Evolutionary conservation across 2,888 invertebrate species (phyloP).

Genomic region (Eulithis prunata): DNA sequence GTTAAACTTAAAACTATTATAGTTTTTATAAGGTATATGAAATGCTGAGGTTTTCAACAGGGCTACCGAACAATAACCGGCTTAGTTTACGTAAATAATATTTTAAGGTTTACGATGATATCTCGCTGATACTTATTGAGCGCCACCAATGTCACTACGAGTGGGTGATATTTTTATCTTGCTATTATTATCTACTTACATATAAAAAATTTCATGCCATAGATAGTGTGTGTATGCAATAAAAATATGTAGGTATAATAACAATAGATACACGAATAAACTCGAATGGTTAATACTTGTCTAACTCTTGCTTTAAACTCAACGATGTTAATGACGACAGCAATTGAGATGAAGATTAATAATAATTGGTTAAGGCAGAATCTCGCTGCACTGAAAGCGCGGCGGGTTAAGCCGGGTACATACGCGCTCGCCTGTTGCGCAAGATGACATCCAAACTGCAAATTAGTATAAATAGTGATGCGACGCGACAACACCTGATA

Average conservation of each 20-base stretch:
- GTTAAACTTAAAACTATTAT: no score
- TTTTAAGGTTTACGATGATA: no score
- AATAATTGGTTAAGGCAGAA: constrained; percentile 50
- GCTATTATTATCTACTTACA: no score
- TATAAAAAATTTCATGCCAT: no score
- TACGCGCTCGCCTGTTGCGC: constrained; percentile 79
- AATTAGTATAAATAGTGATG: constrained; percentile 78
- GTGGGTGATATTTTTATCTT: no score
- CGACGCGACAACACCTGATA: constrained; percentile 23
- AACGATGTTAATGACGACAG: constrained; percentile 29
- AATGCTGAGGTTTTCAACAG: no score
- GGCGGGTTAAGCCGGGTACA: constrained; percentile 69
- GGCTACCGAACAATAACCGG: no score
- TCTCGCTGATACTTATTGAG: no score
- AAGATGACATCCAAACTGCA: constrained; percentile 78
- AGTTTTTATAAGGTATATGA: no score
- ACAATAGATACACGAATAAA: neutral
- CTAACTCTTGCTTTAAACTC: constrained; percentile 22
- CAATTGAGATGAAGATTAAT: constrained; percentile 34
- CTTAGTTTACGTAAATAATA: no score
- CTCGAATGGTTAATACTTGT: neutral
- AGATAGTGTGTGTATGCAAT: neutral
- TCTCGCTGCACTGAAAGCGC: constrained; percentile 63
- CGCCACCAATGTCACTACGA: no score
- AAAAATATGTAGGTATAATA: neutral